These are phyloP conservation scores for Manis pentadactyla DNA, from an alignment of 2,797 vertebrate genomes.

Conservation along the genomic window DNA sequence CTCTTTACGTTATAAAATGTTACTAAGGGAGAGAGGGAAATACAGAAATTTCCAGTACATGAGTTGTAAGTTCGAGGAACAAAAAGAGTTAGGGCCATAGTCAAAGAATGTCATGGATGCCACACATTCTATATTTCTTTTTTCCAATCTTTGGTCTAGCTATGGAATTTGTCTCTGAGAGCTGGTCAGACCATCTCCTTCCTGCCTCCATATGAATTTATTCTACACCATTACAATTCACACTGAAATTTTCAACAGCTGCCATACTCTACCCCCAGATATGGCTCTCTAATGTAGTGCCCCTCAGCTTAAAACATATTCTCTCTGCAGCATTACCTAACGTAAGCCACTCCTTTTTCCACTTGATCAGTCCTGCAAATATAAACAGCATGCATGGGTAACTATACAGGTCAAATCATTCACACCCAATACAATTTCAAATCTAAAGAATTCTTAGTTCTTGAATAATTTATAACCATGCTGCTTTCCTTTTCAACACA, in stretches of 20 bases:
- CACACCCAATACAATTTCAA: neutral
- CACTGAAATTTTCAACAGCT: neutral
- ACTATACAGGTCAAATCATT: neutral
- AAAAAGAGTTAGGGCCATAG: neutral
- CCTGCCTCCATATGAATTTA: neutral
- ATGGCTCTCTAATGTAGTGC: neutral
- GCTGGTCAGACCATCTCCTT: neutral
- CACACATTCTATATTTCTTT: neutral
- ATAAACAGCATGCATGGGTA: neutral
- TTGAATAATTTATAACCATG: neutral
- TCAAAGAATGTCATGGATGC: neutral
- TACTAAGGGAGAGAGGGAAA: neutral
- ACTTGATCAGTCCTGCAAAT: neutral
- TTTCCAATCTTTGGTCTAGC: neutral
- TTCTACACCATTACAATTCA: neutral
- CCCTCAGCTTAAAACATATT: neutral
- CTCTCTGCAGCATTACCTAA: neutral
- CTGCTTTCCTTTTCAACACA: neutral
- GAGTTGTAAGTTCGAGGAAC: slow-evolving; percentile 23
- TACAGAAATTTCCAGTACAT: neutral
- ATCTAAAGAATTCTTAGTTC: neutral
- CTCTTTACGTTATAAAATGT: no score
- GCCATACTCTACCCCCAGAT: neutral
- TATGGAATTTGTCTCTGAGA: neutral
- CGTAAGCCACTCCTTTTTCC: neutral